Conservation (phyloP, 2,888 invertebrate species). For the Pegoplata infirma region DNA sequence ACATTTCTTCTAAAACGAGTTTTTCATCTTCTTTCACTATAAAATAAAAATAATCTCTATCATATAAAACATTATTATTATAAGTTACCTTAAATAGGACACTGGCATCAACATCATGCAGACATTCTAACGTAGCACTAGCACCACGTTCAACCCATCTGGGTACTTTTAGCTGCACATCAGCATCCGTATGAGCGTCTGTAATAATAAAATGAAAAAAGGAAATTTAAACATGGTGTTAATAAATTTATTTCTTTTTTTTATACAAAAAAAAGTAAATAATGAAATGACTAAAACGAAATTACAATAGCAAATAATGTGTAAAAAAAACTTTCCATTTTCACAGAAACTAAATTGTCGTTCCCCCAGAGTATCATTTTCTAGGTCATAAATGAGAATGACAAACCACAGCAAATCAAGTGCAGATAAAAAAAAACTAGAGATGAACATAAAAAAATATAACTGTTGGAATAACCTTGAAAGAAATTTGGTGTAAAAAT, state of each 20-base stretch:
- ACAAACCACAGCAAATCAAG: constrained; percentile 38
- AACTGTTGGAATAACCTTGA: constrained; percentile 47
- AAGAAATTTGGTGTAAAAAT: constrained; percentile 20
- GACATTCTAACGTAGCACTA: constrained; percentile 85
- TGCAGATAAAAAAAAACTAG: constrained; percentile 8
- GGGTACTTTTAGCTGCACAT: constrained; percentile 84
- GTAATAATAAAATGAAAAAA: constrained; percentile 58
- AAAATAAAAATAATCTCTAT: no score
- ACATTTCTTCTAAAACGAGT: no score
- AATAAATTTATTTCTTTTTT: constrained; percentile 48
- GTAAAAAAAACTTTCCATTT: constrained; percentile 36
- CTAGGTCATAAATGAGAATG: constrained; percentile 38
- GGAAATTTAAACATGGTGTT: constrained; percentile 20
- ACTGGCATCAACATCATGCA: constrained; percentile 86
- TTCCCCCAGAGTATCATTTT: constrained; percentile 28
- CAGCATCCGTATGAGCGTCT: constrained; percentile 80
- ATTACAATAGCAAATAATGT: constrained; percentile 37
- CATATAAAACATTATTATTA: no score
- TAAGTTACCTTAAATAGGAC: constrained; percentile 89
- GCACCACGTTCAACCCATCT: constrained; percentile 86
- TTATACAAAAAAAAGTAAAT: constrained; percentile 17
- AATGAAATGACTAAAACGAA: constrained; percentile 35
- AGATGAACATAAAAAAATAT: constrained; percentile 23
- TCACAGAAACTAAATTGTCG: constrained; percentile 29
- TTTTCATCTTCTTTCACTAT: no score